phyloP scores from a whole-genome alignment of 2,888 invertebrate genomes.

The Aradus depressus region DNA sequence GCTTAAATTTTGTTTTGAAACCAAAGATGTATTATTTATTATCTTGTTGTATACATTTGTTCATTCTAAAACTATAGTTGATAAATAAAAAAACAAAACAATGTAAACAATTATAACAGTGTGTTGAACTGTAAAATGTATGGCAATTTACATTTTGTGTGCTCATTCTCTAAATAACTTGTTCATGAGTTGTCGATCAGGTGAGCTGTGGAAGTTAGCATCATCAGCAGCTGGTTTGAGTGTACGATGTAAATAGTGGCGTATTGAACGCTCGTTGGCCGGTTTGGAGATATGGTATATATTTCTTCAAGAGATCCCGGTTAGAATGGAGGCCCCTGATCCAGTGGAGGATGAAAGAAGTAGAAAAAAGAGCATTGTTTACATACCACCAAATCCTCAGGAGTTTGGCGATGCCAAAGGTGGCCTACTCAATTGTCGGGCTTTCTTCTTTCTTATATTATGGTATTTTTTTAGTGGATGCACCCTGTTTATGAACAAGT shows the following conservation, averaged over 20 bases:
- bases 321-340: conserved; percentile 10
- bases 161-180: too few species aligned
- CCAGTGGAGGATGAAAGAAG: conserved; percentile 22
- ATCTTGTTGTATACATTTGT: too few species aligned
- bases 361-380: conserved; percentile 27
- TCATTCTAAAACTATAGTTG: too few species aligned
- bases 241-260: conserved; percentile 11
- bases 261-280: conserved; percentile 25
- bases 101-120: too few species aligned
- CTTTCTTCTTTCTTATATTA: conserved; percentile 48
- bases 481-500: conserved; percentile 66
- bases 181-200: too few species aligned
- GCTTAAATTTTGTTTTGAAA: too few species aligned
- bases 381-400: conserved; percentile 21
- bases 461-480: conserved; percentile 71
- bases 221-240: conserved; percentile 1
- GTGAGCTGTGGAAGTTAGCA: too few species aligned
- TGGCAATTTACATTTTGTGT: too few species aligned
- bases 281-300: conserved; percentile 34
- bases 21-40: too few species aligned
- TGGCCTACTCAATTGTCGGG: conserved; percentile 48
- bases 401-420: conserved; percentile 22
- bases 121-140: too few species aligned
- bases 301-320: conserved; percentile 8
- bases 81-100: too few species aligned